Evolutionary conservation across 1,140 invertebrate genomes (phyloP), one percentile per base, ranked within the genome.

Genomic region (Drosophila kanapiae): DNA sequence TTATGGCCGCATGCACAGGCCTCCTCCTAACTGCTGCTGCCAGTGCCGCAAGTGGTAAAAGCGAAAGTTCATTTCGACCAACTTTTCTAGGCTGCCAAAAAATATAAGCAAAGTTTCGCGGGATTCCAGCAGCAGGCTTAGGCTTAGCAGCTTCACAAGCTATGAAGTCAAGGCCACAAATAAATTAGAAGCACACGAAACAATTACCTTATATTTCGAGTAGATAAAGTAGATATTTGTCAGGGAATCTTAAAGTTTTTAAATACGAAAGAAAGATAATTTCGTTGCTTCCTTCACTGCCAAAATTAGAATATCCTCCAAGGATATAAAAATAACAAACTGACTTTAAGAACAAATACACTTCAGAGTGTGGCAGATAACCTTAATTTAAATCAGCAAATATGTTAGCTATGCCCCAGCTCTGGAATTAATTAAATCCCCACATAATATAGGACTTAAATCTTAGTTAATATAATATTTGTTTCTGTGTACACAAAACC

Each of bases 31-130:
- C 33, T 10, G 35, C 33, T 23, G 23, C 3, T 23, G 23, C 23
- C 23, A 23, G 23, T n/a, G n/a, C 51, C 9, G 31, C 16, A 23
- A 38, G 42, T 37, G 42, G 27, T 27, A 62, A 70, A 88, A 87
- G 71, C 70, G 72, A 87, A 88, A 80, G 80, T 77, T 82, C 68
- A 78, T 74, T 72, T 87, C 42, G 67, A 6, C 8, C 54, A 72
- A 76, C 70, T 80, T 80, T 80, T 80, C 54, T 37, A 42, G 49
- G 51, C 31, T 31, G 43, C 13, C 14, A 27, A 56, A 47, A 75
- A 72, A 78, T 83, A 87, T 87, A 62, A 80, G 47, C 43, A 87
- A 84, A 87, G 72, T 87, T 87, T 77, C 35, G 29, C 9, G 67
- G 47, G 27, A 1, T 23, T 37, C 33, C 13, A 29, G 33, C 40